Conservation (phyloP, 2,888 invertebrate genomes). For the Agrotis segetum region DNA sequence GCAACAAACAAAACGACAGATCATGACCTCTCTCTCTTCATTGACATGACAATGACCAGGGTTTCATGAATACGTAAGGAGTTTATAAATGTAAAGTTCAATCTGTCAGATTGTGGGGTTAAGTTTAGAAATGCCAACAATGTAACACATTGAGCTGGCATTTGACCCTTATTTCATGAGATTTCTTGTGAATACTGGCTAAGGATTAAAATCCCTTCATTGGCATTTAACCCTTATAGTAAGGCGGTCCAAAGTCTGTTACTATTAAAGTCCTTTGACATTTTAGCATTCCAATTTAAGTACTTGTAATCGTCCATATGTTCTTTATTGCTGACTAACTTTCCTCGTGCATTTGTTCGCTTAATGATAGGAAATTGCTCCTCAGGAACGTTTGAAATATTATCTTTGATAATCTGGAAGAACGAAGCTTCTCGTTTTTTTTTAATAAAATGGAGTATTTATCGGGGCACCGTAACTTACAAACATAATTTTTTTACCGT, state of each 20-base stretch:
- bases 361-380: too few relatives aligned
- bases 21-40: not conserved
- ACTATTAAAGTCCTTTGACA: not conserved
- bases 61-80: not conserved
- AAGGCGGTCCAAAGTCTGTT: constrained; percentile 1
- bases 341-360: too few relatives aligned
- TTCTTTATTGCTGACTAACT: too few relatives aligned
- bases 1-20: too few relatives aligned
- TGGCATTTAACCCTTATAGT: not conserved
- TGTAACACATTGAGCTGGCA: not conserved
- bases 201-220: not conserved
- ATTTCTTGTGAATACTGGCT: not conserved
- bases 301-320: too few relatives aligned
- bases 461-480: too few relatives aligned
- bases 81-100: not conserved
- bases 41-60: not conserved
- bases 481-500: too few relatives aligned
- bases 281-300: not conserved
- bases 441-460: too few relatives aligned
- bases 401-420: too few relatives aligned
- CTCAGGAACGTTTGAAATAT: too few relatives aligned
- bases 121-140: not conserved
- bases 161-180: constrained; percentile 1
- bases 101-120: not conserved
- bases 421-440: too few relatives aligned